Evolutionary conservation across 2,888 invertebrate genomes (phyloP).

Genomic region (Antheraea yamamai): DNA sequence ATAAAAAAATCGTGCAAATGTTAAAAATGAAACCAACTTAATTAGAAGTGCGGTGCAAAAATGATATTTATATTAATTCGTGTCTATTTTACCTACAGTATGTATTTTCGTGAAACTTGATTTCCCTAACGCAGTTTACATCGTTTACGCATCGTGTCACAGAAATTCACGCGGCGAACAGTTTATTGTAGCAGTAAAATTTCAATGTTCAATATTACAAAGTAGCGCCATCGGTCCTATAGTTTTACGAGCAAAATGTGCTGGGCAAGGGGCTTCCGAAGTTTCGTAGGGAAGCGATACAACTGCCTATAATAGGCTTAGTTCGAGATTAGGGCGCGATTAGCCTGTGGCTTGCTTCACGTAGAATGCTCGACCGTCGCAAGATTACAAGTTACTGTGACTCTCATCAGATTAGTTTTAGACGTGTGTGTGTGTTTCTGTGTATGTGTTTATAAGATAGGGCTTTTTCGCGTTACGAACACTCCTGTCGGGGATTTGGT

Average conservation of each 20-base stretch:
- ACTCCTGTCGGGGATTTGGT: conserved; percentile 29
- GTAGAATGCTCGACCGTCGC: conserved; percentile 63
- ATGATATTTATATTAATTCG: too few species aligned
- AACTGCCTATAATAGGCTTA: conserved; percentile 81
- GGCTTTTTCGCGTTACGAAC: conserved; percentile 29
- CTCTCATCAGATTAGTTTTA: conserved; percentile 67
- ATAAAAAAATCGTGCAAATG: too few species aligned
- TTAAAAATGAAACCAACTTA: too few species aligned
- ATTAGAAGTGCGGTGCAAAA: too few species aligned
- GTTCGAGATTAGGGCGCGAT: conserved; percentile 78
- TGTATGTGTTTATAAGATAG: conserved; percentile 31
- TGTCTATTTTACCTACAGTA: background rate
- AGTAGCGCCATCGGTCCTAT: conserved; percentile 51
- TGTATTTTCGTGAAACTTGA: background rate
- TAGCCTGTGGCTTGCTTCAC: conserved; percentile 69
- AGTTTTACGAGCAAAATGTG: conserved; percentile 76
- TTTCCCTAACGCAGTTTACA: background rate
- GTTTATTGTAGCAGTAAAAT: conserved; percentile 69
- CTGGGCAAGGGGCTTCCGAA: conserved; percentile 78
- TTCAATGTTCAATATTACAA: conserved; percentile 69
- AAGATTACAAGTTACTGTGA: conserved; percentile 74
- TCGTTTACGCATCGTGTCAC: conserved; percentile 33
- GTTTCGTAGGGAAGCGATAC: conserved; percentile 80
- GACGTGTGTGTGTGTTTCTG: conserved; percentile 43
- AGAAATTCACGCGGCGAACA: conserved; percentile 54